Evolutionary conservation across 2,113 vertebrate species (phyloP).

Genomic region (Gymnorhina tibicen): DNA sequence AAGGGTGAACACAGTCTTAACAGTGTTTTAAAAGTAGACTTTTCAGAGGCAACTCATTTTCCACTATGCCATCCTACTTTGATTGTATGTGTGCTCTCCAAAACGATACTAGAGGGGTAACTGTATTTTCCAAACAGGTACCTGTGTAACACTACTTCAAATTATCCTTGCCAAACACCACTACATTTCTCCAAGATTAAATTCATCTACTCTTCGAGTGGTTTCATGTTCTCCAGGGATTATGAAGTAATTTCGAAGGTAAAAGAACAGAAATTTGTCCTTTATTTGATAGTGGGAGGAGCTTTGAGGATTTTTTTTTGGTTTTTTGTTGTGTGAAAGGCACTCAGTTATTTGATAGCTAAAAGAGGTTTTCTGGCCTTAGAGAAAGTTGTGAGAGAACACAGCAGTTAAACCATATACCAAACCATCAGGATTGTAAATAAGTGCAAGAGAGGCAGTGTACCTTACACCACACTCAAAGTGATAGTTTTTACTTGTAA

Average conservation of each 20-base stretch:
- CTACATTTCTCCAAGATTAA: neutral
- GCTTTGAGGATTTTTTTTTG: neutral
- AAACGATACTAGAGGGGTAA: neutral
- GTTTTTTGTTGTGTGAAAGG: neutral
- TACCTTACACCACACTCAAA: neutral
- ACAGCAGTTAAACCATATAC: neutral
- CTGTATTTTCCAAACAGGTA: neutral
- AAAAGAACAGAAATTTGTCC: neutral
- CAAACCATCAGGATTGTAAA: neutral
- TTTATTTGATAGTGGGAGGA: neutral
- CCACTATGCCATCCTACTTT: neutral
- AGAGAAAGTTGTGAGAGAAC: neutral
- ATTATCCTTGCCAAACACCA: neutral
- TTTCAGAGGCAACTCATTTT: neutral
- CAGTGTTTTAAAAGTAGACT: neutral
- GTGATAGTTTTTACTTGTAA: neutral
- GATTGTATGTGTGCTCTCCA: accelerated
- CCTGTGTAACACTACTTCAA: neutral
- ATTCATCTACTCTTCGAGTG: neutral
- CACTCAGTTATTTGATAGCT: neutral
- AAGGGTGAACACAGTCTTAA: neutral
- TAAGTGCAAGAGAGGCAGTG: neutral
- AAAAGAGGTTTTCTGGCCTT: neutral
- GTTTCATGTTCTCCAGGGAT: neutral
- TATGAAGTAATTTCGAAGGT: neutral